Conservation (phyloP, 2,113 vertebrate species). For the Meles meles region DNA sequence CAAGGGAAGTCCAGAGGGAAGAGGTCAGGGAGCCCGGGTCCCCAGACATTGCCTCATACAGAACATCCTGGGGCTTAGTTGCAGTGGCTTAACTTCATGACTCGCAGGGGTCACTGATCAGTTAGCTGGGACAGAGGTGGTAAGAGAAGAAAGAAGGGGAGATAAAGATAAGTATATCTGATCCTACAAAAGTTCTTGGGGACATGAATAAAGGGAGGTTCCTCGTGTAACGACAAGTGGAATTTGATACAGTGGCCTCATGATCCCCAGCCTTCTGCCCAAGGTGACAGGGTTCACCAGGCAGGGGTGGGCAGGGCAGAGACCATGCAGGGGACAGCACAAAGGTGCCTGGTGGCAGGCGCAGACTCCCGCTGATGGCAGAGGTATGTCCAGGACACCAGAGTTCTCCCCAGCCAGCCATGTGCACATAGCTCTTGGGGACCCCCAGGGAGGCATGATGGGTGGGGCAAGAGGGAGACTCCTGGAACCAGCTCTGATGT, state of each 20-base stretch:
- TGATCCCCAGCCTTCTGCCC: not conserved
- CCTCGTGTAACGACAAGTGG: not conserved
- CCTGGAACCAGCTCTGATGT: not conserved
- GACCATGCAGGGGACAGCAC: not conserved
- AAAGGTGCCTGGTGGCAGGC: not conserved
- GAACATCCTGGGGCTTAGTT: not conserved
- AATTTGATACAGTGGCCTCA: not conserved
- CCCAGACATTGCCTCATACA: not conserved
- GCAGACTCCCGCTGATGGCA: not conserved
- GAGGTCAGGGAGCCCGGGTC: not conserved
- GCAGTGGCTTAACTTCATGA: not conserved
- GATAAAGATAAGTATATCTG: not conserved
- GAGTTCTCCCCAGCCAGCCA: not conserved
- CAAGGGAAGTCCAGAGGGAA: not conserved
- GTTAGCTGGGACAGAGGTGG: not conserved
- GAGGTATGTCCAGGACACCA: not conserved
- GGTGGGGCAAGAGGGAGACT: not conserved
- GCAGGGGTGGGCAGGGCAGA: not conserved
- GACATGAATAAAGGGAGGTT: not conserved
- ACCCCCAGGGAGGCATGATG: rapidly evolving
- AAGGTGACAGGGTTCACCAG: not conserved
- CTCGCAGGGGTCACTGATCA: not conserved
- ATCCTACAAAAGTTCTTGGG: not conserved
- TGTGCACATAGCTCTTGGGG: not conserved
- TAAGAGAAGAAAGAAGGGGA: not conserved